phyloP scores from a whole-genome alignment of 1,140 invertebrate species.

The Kradibia gibbosae region DNA sequence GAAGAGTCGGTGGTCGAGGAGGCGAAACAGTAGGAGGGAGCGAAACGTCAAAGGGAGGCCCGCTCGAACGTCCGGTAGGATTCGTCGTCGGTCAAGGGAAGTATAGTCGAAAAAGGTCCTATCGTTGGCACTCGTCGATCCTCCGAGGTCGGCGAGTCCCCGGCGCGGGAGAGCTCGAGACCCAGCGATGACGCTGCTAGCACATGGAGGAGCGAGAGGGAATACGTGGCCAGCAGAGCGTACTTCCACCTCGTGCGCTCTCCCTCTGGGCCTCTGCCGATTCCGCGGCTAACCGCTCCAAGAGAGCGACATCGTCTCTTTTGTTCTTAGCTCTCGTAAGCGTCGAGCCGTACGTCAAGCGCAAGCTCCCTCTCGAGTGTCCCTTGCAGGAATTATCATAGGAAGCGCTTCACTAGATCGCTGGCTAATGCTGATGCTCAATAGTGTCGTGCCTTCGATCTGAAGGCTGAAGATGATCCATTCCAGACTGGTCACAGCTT shows the following conservation, averaged over 20 bases:
- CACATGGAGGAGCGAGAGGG: conserved; percentile 45
- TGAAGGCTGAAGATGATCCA: too few relatives aligned
- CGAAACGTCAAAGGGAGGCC: background rate
- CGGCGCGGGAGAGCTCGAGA: background rate
- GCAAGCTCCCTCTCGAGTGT: background rate
- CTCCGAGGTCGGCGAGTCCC: background rate
- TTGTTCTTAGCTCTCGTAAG: background rate
- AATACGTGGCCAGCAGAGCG: conserved; percentile 68
- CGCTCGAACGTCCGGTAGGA: background rate
- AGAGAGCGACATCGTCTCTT: background rate
- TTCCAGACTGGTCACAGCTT: background rate
- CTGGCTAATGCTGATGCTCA: too few relatives aligned
- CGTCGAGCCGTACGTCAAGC: too few relatives aligned
- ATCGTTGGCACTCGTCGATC: background rate
- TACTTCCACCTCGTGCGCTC: conserved; percentile 69
- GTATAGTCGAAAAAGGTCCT: conserved; percentile 8
- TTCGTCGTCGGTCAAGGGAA: background rate
- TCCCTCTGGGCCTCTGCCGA: background rate
- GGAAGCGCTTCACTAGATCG: too few relatives aligned
- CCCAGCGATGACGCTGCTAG: conserved; percentile 47
- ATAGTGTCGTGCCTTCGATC: too few relatives aligned
- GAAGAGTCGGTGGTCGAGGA: background rate
- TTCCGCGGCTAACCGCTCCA: conserved; percentile 15
- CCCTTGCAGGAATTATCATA: too few relatives aligned
- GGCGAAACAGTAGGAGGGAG: too few relatives aligned